Base-by-base conservation (phyloP, 2,113 vertebrate species). In the Phyllostomus discolor region DNA sequence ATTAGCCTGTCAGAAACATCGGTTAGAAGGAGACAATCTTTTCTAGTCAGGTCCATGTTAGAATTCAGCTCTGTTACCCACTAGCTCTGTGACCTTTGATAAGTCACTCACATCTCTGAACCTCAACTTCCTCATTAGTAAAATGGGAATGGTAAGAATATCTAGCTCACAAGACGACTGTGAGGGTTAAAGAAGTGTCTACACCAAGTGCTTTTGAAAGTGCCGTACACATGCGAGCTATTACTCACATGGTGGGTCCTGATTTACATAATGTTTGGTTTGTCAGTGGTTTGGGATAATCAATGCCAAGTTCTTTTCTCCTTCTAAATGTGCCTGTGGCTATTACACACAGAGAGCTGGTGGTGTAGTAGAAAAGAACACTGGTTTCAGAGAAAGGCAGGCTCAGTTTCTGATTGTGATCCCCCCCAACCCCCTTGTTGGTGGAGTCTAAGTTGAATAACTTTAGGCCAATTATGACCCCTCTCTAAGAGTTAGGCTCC, bases 261-360 rank as follows among this genome's bases (percentile, higher is more conserved):
- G 24, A 94, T 95, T 96, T 94, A 73, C 78, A 93, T 94, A 96
- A 89, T 83, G 73, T 94, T 90, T 96, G 85, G 78, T 97, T 93
- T 97, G 78, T 94, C 78, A 57, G 91, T 96, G 94, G 95, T 96
- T 96, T 96, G 62, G 69, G 19, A 43, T 85, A 93, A 96, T 76
- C 66, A 80, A 66, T 75, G 88, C 69, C 48, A 82, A 96, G 81
- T 89, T 75, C 93, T 93, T 88, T 95, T 90, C 93, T 86, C 67
- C 73, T 93, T 83, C 69, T 79, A 92, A 92, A 79, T n/a, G 54
- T 62, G 26, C 82, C 79, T 1, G 15, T 57, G 85, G 72, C 87
- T 88, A 69, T 38, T 35, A 20, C 11, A 31, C 43, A 83, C 24
- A 93, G 62, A 75, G 14, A 64, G 50, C 2, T 41, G 2, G 24